Conservation (phyloP, 1,140 invertebrate genomes). For the Lerema accius region DNA sequence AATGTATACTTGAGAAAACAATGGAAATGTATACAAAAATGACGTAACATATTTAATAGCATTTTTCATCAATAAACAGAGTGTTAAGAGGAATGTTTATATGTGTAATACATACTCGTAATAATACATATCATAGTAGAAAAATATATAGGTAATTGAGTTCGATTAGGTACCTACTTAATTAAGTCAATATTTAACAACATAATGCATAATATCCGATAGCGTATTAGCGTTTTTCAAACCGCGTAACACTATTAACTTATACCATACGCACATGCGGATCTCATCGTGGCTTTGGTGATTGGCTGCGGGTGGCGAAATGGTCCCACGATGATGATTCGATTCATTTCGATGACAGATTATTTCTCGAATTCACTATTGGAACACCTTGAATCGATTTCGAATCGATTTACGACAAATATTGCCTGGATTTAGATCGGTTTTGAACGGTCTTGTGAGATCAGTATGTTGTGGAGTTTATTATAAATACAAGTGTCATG, state of each 20-base stretch:
- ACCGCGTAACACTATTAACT: conserved; percentile 24
- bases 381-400: conserved; percentile 40
- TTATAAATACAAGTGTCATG: not conserved
- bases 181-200: too few species aligned
- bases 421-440: conserved; percentile 4
- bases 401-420: conserved; percentile 36
- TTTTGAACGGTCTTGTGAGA: conserved; percentile 1
- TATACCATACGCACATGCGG: conserved; percentile 49
- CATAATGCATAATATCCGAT: not conserved
- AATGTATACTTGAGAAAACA: too few species aligned
- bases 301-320: conserved; percentile 80
- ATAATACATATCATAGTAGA: too few species aligned
- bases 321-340: conserved; percentile 67
- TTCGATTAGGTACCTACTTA: too few species aligned
- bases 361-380: conserved; percentile 63
- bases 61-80: too few species aligned
- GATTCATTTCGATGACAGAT: conserved; percentile 79
- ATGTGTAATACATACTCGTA: too few species aligned
- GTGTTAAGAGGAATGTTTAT: too few species aligned
- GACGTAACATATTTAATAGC: too few species aligned
- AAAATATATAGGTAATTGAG: too few species aligned
- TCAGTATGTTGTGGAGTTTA: not conserved
- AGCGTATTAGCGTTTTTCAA: not conserved
- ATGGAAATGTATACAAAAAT: too few species aligned
- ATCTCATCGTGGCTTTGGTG: conserved; percentile 69